Evolutionary conservation across 2,888 invertebrate genomes (phyloP), one percentile per base, ranked within the genome.

Genomic region (Merodon equestris): DNA sequence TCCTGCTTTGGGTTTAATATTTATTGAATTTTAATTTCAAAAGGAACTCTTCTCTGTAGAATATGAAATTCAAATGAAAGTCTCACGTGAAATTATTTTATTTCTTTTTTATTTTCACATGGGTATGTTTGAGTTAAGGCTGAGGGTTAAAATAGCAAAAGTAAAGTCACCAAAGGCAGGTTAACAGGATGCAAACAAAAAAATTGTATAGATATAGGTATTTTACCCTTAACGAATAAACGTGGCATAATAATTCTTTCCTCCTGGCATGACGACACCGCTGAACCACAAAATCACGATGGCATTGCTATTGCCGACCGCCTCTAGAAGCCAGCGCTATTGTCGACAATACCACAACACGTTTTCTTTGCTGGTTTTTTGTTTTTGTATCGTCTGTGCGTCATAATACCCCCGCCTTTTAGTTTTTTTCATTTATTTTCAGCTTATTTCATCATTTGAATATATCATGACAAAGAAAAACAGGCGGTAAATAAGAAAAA

Each of bases 361-460:
- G 72, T 56, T 71, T 50, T 60, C 56, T 58, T 57, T 36, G 34
- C 13, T 51, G 10, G 36, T 36, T 13, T 36, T 36, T 36, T 36
- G 5, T 56, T 50, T 54, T 38, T 17, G 36, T 34, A 12, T 0
- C 9, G 38, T 13, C 42, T 42, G 9, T 58, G 34, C 66, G n/a
- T n/a, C n/a, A n/a, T n/a, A n/a, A n/a, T 63, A 50, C 71, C 61
- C 53, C 72, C 60, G 53, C 50, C 63, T 42, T 61, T 64, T 64
- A 71, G 64, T n/a, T n/a, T 66, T 68, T 76, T 77, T 72, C 77
- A 73, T 77, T 77, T 77, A 72, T 72, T 77, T 77, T 38, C 72
- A 77, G 67, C 67, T 77, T 77, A 73, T 73, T 77, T 73, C 47
- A 67, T 72, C 72, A 73, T 77, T 77, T 77, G 77, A 73, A 77